Percentiles rank a stretch among this genome's conserved stretches.
phyloP scores from a whole-genome alignment of 2,113 vertebrate species.

The Centropristis striata region DNA sequence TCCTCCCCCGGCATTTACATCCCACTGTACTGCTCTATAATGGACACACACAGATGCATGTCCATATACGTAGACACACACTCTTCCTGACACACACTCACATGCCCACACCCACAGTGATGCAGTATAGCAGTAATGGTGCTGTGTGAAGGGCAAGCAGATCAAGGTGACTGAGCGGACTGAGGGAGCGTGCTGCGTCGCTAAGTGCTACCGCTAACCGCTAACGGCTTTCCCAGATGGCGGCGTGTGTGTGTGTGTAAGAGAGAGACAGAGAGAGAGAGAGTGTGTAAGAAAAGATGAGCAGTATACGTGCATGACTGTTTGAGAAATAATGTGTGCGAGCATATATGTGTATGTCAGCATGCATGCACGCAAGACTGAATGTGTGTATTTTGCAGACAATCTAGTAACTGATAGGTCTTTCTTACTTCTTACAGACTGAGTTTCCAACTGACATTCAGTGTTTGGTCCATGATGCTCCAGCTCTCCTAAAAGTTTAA shows the following conservation, averaged over 20 bases:
- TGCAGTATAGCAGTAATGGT: slow-evolving; percentile 82
- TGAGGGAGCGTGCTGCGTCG: slow-evolving; percentile 81
- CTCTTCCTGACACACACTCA: slow-evolving; percentile 44
- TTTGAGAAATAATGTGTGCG: slow-evolving; percentile 50
- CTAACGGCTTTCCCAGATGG: slow-evolving; percentile 86
- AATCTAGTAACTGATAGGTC: slow-evolving; percentile 23
- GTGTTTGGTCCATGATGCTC: slow-evolving; percentile 9
- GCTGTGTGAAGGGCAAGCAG: slow-evolving; percentile 86
- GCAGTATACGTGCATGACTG: slow-evolving; percentile 45
- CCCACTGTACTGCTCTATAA: slow-evolving; percentile 81
- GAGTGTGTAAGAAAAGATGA: slow-evolving; percentile 60
- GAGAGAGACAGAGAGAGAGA: slow-evolving; percentile 33
- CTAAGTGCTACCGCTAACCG: slow-evolving; percentile 84
- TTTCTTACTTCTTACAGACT: slow-evolving; percentile 18
- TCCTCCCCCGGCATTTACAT: slow-evolving; percentile 82
- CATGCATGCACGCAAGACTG: slow-evolving; percentile 81
- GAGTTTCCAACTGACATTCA: slow-evolving; percentile 20
- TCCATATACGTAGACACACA: slow-evolving; percentile 65
- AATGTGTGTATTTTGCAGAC: slow-evolving; percentile 15
- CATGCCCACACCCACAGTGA: slow-evolving; percentile 69
- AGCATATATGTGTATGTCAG: slow-evolving; percentile 52
- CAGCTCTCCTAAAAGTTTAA: slow-evolving; percentile 7
- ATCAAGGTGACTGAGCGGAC: slow-evolving; percentile 88
- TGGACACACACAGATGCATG: slow-evolving; percentile 73
- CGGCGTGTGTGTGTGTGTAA: slow-evolving; percentile 51